A percentile compares a stretch with the other conserved stretches of the same genome.
These are phyloP conservation scores for Dendropsophus ebraccatus DNA, from an alignment of 2,113 vertebrate genomes.

Conservation along the genomic window DNA sequence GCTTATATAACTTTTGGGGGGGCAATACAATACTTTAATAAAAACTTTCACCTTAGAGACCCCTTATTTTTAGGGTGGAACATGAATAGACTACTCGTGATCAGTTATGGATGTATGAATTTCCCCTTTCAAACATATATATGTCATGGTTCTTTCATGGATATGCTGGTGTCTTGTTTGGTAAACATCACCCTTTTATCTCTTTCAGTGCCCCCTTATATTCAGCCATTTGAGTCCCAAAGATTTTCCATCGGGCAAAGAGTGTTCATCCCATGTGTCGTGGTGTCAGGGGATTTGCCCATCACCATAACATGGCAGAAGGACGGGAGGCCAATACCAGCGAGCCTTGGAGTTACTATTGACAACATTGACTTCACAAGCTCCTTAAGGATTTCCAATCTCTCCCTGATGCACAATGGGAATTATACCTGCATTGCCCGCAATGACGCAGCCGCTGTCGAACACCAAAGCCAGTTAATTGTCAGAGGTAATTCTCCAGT, in stretches of 20 bases:
- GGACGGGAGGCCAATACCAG: conserved; percentile 90
- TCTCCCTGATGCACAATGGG: conserved; percentile 95
- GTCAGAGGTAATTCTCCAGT: conserved; percentile 85
- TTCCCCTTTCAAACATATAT: too few relatives aligned
- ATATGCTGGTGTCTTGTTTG: neutral
- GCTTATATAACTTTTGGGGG: too few relatives aligned
- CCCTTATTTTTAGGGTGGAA: too few relatives aligned
- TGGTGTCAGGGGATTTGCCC: conserved; percentile 95
- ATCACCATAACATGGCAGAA: conserved; percentile 99
- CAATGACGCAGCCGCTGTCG: conserved; percentile 92
- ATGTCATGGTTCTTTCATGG: too few relatives aligned
- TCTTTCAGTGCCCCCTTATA: conserved; percentile 90
- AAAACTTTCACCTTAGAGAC: too few relatives aligned
- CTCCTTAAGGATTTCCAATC: conserved; percentile 93
- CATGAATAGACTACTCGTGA: too few relatives aligned
- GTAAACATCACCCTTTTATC: conserved; percentile 34
- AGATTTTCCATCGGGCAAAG: conserved; percentile 96
- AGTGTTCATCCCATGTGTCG: conserved; percentile 97
- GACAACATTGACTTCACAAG: conserved; percentile 99
- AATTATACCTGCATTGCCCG: conserved; percentile 98
- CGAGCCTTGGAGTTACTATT: conserved; percentile 93
- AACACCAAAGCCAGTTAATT: conserved; percentile 95
- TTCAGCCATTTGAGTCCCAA: conserved; percentile 97
- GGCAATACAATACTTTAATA: too few relatives aligned
- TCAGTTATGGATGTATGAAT: too few relatives aligned